Evolutionary conservation across 2,797 vertebrate genomes (phyloP), one percentile per base, ranked within the genome.

Genomic region (Gallinago nigripennis): DNA sequence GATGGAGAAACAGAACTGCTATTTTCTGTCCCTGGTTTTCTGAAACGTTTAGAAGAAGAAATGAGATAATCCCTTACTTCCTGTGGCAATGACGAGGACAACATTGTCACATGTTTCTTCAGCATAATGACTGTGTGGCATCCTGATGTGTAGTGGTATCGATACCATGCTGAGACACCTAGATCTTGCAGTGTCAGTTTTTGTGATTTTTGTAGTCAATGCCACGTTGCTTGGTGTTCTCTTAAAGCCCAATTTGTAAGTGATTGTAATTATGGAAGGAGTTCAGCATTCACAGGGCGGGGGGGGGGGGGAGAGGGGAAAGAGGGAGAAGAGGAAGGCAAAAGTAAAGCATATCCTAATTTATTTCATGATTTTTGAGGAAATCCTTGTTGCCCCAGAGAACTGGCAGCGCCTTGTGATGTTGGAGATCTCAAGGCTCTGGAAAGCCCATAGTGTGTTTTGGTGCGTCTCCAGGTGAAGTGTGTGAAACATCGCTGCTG

Each of bases 331-430:
- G 5, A 15, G 64, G 68, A 39, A 75, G 25, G 37, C 13, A 60
- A 31, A 68, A 79, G 8, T 41, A 56, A 76, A 51, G 33, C 23
- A 16, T 11, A 51, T 53, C 23, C 18, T 77, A 69, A 58, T 54
- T 45, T 54, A n/a, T 31, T 28, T 66, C n/a, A 20, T 58, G 10
- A 24, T 41, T 72, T 92, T 82, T 83, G 54, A 78, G 50, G 37
- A 71, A 88, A 30, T 80, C 25, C 16, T 65, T 9, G 35, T 9
- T 31, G 27, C 39, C 11, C 8, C 1, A 11, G 56, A 48, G 78
- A 81, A 35, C n/a, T 43, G 41, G 19, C 73, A 79, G 33, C 0
- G 2, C 50, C 39, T 54, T 63, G 33, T 0, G 0, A 8, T 69
- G 41, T 27, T 79, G 56, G 58, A 88, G 39, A 79, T 46, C n/a